phyloP scores from a whole-genome alignment of 2,797 vertebrate species.

The Toxotes lorentzi region DNA sequence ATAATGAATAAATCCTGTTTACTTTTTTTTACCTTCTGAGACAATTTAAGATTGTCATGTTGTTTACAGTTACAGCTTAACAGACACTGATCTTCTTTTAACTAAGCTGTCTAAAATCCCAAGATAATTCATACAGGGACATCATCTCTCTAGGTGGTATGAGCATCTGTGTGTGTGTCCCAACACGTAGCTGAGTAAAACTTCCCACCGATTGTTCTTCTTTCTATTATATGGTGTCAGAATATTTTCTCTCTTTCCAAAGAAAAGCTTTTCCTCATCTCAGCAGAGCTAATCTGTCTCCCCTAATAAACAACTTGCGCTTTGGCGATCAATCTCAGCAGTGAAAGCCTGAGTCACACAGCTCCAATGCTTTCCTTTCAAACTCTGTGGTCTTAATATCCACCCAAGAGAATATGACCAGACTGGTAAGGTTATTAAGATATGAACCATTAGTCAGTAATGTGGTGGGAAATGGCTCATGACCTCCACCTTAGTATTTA shows the following conservation, averaged over 20 bases:
- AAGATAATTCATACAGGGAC: constrained; percentile 28
- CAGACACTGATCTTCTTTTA: constrained; percentile 34
- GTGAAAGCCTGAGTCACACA: constrained; percentile 33
- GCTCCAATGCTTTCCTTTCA: constrained; percentile 45
- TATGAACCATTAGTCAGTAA: constrained; percentile 84
- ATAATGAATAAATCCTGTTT: too few species aligned
- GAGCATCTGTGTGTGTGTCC: background rate
- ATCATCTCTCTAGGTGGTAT: constrained; percentile 15
- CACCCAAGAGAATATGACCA: constrained; percentile 69
- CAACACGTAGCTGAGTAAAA: background rate
- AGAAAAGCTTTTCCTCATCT: constrained; percentile 45
- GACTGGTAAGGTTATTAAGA: constrained; percentile 81
- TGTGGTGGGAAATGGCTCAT: constrained; percentile 81
- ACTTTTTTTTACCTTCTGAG: too few species aligned
- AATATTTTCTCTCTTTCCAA: constrained; percentile 30
- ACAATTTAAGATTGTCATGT: constrained; percentile 17
- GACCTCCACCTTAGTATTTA: constrained; percentile 83
- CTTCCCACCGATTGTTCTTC: constrained; percentile 6
- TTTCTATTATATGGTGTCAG: constrained; percentile 11
- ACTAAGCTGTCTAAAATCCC: constrained; percentile 33
- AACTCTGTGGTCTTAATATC: constrained; percentile 62
- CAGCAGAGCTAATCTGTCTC: constrained; percentile 40
- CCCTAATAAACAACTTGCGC: constrained; percentile 49
- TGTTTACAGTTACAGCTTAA: constrained; percentile 34
- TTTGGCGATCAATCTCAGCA: constrained; percentile 46